Evolutionary conservation across 2,113 vertebrate genomes (phyloP).

Genomic region (Butorides virescens): DNA sequence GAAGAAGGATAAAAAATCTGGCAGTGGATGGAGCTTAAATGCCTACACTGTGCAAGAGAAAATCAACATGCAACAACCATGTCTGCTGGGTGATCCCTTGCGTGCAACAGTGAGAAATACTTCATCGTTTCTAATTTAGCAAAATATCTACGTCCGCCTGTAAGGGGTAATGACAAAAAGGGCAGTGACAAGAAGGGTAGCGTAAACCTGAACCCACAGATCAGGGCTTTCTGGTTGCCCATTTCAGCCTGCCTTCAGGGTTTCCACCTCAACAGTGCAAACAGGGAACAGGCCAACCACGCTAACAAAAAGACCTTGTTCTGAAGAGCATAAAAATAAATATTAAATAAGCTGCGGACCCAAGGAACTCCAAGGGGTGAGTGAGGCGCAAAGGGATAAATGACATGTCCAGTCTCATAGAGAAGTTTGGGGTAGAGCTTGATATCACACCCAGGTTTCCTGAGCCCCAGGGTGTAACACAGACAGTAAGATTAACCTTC

Average conservation of each 20-base stretch:
- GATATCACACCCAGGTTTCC: not conserved
- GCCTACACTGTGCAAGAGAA: not conserved
- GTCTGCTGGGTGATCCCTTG: not conserved
- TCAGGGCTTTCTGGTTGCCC: not conserved
- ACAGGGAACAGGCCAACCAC: not conserved
- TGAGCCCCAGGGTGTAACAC: not conserved
- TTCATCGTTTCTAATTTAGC: not conserved
- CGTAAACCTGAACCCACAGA: not conserved
- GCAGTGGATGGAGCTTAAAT: not conserved
- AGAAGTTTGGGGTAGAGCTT: not conserved
- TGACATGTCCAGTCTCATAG: not conserved
- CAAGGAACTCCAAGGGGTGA: not conserved
- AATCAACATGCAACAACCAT: not conserved
- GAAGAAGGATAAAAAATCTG: not conserved
- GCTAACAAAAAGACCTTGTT: not conserved
- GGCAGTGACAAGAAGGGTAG: not conserved
- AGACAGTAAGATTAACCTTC: not conserved
- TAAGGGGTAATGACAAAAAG: not conserved
- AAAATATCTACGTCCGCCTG: accelerated
- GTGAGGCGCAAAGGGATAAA: not conserved
- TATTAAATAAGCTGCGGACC: not conserved
- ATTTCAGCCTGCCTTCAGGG: not conserved
- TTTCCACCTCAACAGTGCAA: not conserved
- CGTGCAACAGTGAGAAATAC: accelerated
- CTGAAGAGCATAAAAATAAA: not conserved